Percentiles rank a stretch among this genome's conserved stretches.
Conservation (phyloP, 1,140 invertebrate species). For the Halictus rubicundus region DNA sequence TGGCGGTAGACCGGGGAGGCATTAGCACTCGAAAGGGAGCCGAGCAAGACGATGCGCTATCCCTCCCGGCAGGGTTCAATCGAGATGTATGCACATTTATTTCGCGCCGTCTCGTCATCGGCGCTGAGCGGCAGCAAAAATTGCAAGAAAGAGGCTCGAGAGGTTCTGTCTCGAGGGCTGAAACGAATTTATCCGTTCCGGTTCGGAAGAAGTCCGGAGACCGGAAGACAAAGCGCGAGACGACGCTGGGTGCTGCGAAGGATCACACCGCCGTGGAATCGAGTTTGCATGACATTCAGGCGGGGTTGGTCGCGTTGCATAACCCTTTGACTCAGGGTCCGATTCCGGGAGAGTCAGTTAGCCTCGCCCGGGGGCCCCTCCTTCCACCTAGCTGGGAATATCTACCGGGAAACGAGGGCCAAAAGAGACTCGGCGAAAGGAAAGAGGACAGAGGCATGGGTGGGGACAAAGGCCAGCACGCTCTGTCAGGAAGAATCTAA, state of each 20-base stretch:
- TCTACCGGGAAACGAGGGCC: neutral
- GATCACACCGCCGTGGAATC: constrained; percentile 51
- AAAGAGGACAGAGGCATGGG: neutral
- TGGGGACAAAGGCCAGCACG: constrained; percentile 5
- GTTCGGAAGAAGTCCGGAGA: neutral
- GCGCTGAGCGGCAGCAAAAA: neutral
- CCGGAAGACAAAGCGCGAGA: constrained; percentile 28
- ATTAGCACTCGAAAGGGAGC: too few species aligned
- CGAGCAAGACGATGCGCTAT: too few species aligned
- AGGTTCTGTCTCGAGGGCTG: neutral
- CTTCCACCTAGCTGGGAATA: neutral
- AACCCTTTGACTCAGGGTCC: constrained; percentile 64
- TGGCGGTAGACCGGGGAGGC: too few species aligned
- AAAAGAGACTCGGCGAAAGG: too few species aligned
- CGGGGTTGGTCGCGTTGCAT: constrained; percentile 51
- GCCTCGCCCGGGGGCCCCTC: constrained; percentile 3
- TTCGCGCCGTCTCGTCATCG: constrained; percentile 7
- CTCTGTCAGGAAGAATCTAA: constrained; percentile 32
- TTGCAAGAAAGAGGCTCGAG: neutral
- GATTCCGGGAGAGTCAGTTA: constrained; percentile 51
- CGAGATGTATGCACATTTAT: constrained; percentile 47
- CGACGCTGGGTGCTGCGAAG: constrained; percentile 1
- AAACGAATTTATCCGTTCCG: constrained; percentile 17
- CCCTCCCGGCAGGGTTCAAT: too few species aligned
- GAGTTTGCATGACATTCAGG: constrained; percentile 69